Evolutionary conservation across 2,113 vertebrate species (phyloP).

Genomic region (Mola mola): DNA sequence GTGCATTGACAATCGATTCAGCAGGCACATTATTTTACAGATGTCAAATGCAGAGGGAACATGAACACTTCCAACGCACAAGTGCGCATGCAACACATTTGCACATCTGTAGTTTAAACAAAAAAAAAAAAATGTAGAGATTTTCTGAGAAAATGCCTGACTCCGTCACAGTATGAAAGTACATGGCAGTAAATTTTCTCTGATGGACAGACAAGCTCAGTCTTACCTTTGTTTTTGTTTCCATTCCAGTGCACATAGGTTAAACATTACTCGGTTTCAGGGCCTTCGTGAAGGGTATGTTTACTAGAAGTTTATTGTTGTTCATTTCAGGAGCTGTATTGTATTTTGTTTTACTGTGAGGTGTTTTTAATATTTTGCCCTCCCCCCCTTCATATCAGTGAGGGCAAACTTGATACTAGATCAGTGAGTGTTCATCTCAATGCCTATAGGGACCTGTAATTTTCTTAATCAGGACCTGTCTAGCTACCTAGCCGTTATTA

Average conservation of each 20-base stretch:
- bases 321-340: no score
- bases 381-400: not conserved
- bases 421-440: not conserved
- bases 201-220: not conserved
- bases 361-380: slow-evolving; percentile 30
- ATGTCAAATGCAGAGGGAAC: slow-evolving; percentile 15
- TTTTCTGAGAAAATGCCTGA: slow-evolving; percentile 11
- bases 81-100: not conserved
- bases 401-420: not conserved
- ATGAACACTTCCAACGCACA: not conserved
- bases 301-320: no score
- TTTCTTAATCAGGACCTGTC: not conserved
- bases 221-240: slow-evolving; percentile 6
- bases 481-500: not conserved
- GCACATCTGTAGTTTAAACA: not conserved
- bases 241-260: slow-evolving; percentile 9
- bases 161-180: no score
- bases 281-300: not conserved
- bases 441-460: not conserved
- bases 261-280: not conserved
- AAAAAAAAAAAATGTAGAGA: slow-evolving; percentile 1
- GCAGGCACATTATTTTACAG: slow-evolving; percentile 37
- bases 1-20: slow-evolving; percentile 85
- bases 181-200: no score
- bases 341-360: slow-evolving; percentile 3